Base-by-base conservation (phyloP, 2,113 vertebrate genomes). In the Willisornis vidua region DNA sequence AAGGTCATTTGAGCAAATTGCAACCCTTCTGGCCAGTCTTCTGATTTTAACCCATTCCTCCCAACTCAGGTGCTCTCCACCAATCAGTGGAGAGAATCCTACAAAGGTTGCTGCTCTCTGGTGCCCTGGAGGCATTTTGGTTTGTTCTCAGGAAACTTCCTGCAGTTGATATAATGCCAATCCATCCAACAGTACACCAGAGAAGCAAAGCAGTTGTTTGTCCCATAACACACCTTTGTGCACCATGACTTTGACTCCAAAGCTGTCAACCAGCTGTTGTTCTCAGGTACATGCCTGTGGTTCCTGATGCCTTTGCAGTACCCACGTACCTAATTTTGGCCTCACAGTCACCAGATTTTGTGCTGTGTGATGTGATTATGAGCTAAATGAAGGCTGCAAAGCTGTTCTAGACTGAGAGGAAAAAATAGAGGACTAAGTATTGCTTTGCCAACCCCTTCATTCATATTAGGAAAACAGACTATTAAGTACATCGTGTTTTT, bases 401-500 rank as follows among this genome's bases (percentile, higher is more conserved):
- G 6, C 54, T 41, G 28, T 28, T 79, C 31, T 66, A 73, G 52
- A 65, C 31, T 37, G n/a, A 68, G n/a, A 65, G 43, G 14, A 25
- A 58, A 84, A 85, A 68, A 45, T 0, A 74, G 22, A 75, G 16
- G 20, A 85, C 7, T 7, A 49, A 46, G 7, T 51, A 59, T 25
- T 88, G 48, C 35, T 81, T 67, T 85, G 45, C 54, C 81, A 91
- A 82, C 3, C 8, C 9, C 22, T 85, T 51, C 0, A 1, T 72
- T 93, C 80, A 19, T 61, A 70, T 37, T 19, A 87, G 24, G 59
- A 85, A 85, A 87, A 7, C 29, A 89, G 63, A 62, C 15, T 82
- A 59, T 80, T 87, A 96, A 82, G 33, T 81, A 48, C 13, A 58
- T 63, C 96, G 81, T 62, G 80, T 81, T 95, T 95, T 90, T 76